Conservation (phyloP, 2,113 vertebrate species). For the Campylorhamphus procurvoides region DNA sequence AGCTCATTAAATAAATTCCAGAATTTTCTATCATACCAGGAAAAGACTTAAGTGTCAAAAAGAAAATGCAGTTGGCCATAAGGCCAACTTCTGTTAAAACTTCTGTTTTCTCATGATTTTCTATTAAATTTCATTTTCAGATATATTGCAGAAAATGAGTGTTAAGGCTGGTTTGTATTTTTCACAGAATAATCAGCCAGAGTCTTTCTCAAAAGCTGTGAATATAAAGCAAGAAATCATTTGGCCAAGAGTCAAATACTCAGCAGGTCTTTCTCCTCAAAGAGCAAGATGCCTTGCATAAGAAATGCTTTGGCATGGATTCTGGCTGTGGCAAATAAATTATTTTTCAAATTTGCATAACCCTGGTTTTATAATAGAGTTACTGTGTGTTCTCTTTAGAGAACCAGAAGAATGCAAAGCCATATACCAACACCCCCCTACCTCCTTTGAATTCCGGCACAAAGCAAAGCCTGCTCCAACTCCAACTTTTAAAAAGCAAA, state of each 20-base stretch:
- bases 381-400: neutral
- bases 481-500: neutral
- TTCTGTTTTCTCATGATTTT: slow-evolving; percentile 33
- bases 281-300: slow-evolving; percentile 7
- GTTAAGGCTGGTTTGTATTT: slow-evolving; percentile 12
- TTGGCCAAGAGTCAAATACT: slow-evolving; percentile 46
- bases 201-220: slow-evolving; percentile 44
- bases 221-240: slow-evolving; percentile 57
- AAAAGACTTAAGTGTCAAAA: slow-evolving; percentile 31
- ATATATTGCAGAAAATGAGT: neutral
- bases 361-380: neutral
- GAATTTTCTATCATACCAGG: slow-evolving; percentile 7
- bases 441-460: neutral
- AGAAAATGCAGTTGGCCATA: slow-evolving; percentile 20
- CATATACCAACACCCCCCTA: accelerated
- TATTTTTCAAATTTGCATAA: neutral
- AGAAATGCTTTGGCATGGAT: slow-evolving; percentile 24
- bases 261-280: slow-evolving; percentile 37
- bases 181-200: slow-evolving; percentile 38
- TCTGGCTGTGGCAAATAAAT: neutral
- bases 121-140: slow-evolving; percentile 16
- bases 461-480: neutral
- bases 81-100: slow-evolving; percentile 55
- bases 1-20: slow-evolving; percentile 52
- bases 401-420: neutral